Conservation (phyloP, 2,797 vertebrate genomes). For the Paguma larvata region DNA sequence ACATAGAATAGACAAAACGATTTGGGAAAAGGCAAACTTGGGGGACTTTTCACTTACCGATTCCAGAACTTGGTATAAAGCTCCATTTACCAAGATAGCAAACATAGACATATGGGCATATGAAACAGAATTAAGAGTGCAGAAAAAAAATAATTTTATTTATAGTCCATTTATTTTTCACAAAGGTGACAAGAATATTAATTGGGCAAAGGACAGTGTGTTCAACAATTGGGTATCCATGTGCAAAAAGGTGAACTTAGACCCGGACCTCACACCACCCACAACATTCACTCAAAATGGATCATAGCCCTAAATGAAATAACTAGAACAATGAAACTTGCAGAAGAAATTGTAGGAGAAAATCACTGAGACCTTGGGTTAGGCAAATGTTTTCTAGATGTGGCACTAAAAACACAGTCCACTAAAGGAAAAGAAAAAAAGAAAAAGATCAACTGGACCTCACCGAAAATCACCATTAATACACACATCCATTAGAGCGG, state of each 20-base stretch:
- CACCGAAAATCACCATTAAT: not conserved
- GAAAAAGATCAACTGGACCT: not conserved
- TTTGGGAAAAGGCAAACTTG: not conserved
- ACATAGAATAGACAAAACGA: not conserved
- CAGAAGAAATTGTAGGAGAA: not conserved
- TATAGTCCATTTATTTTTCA: constrained; percentile 67
- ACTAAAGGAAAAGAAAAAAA: not conserved
- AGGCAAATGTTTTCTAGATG: not conserved
- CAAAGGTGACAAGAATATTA: constrained; percentile 26
- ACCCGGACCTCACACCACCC: not conserved
- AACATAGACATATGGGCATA: constrained; percentile 18
- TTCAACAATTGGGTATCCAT: not conserved
- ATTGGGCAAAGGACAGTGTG: not conserved
- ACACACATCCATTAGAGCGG: not conserved
- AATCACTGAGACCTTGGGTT: not conserved
- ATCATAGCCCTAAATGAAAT: not conserved
- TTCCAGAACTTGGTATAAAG: not conserved
- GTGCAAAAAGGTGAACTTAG: not conserved
- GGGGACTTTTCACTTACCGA: not conserved
- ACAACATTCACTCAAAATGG: not conserved
- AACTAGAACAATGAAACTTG: not conserved
- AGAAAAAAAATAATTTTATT: constrained; percentile 69
- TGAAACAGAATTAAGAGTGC: not conserved
- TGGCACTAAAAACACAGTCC: not conserved
- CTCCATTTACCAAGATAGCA: not conserved